Percentiles rank a stretch among this genome's conserved stretches.
Conservation (phyloP, 2,888 invertebrate species). For the Mycalesis mineus region DNA sequence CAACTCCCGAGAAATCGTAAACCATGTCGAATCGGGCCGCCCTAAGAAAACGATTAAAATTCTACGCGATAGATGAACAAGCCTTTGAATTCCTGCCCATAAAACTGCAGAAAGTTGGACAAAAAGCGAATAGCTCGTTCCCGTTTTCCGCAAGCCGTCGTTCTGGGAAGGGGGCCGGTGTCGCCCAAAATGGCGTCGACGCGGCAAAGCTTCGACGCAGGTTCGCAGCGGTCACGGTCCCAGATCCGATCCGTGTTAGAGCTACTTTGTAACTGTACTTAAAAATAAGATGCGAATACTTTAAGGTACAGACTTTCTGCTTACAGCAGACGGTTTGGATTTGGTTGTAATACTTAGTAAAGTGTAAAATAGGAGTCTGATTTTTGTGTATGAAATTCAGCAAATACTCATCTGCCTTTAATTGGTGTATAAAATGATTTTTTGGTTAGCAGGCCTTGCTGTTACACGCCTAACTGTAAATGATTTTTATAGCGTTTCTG, state of each 20-base stretch:
- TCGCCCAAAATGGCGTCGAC: slow-evolving; percentile 45
- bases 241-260: slow-evolving; percentile 27
- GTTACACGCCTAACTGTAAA: too few relatives aligned
- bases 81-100: slow-evolving; percentile 26
- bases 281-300: too few relatives aligned
- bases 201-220: background rate
- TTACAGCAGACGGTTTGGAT: too few relatives aligned
- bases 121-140: slow-evolving; percentile 29
- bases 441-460: too few relatives aligned
- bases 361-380: too few relatives aligned
- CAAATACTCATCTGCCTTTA: too few relatives aligned
- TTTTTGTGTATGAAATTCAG: too few relatives aligned
- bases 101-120: slow-evolving; percentile 17
- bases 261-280: slow-evolving; percentile 5
- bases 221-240: slow-evolving; percentile 35
- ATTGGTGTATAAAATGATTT: too few relatives aligned
- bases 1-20: slow-evolving; percentile 21
- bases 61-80: slow-evolving; percentile 25
- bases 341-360: too few relatives aligned
- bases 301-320: too few relatives aligned
- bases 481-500: too few relatives aligned
- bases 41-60: slow-evolving; percentile 29
- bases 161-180: slow-evolving; percentile 40
- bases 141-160: slow-evolving; percentile 30
- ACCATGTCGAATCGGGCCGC: slow-evolving; percentile 23